These are phyloP conservation scores for Ophioninae sp. DNA, from an alignment of 2,888 invertebrate species.

Conservation along the genomic window DNA sequence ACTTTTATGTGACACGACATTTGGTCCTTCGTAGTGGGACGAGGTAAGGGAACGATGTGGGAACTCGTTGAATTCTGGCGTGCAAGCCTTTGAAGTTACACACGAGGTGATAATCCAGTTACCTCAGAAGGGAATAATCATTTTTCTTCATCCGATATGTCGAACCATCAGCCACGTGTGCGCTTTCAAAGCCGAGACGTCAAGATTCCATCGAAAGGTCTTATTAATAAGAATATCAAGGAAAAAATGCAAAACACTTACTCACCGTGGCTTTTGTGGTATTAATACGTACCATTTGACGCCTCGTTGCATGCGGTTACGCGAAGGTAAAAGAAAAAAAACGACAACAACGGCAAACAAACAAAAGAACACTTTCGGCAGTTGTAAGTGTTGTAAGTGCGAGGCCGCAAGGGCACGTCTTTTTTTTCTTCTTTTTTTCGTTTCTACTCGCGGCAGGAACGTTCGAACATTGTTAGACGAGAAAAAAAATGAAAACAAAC, in stretches of 20 bases:
- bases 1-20: not conserved
- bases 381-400: slow-evolving; percentile 10
- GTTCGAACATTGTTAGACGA: slow-evolving; percentile 61
- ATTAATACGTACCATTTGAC: slow-evolving; percentile 65
- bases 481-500: slow-evolving; percentile 69
- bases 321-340: slow-evolving; percentile 14
- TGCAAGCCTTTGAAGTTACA: not conserved
- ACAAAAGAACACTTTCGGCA: slow-evolving; percentile 47
- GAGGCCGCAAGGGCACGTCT: slow-evolving; percentile 16
- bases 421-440: not conserved
- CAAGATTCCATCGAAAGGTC: not conserved
- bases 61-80: not conserved
- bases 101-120: not conserved
- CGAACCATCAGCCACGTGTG: not conserved
- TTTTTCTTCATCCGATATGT: not conserved
- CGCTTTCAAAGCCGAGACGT: not conserved
- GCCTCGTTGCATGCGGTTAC: slow-evolving; percentile 59
- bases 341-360: slow-evolving; percentile 23
- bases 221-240: slow-evolving; percentile 19
- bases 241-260: slow-evolving; percentile 56
- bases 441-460: slow-evolving; percentile 20
- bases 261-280: slow-evolving; percentile 61
- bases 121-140: too few relatives aligned
- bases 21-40: not conserved
- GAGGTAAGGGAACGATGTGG: not conserved